These are phyloP conservation scores for Drosophila subsilvestris DNA, from an alignment of 2,888 invertebrate species.

Conservation along the genomic window DNA sequence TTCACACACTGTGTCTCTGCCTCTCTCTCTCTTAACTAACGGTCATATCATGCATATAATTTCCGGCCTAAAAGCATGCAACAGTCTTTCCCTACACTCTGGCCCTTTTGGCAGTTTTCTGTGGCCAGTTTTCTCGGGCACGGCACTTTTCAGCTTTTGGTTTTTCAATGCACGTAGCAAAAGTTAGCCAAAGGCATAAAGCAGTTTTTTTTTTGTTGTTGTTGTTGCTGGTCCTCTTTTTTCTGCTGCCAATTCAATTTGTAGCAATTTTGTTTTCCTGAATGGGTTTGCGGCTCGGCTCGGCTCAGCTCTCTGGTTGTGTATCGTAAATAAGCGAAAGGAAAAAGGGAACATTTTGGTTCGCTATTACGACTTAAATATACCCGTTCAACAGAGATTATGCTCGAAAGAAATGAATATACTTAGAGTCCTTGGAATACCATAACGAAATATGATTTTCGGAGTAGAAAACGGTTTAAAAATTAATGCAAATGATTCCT, in stretches of 20 bases:
- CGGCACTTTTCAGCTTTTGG: conserved; percentile 32
- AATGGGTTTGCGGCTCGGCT: conserved; percentile 11
- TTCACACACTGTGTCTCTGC: too few species aligned
- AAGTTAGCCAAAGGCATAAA: conserved; percentile 76
- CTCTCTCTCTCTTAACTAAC: conserved; percentile 14
- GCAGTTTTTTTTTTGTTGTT: conserved; percentile 64
- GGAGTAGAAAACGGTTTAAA: not conserved
- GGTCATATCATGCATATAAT: conserved; percentile 47
- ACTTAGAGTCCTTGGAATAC: not conserved
- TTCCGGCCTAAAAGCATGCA: conserved; percentile 72
- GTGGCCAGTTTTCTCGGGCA: not conserved
- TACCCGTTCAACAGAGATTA: not conserved
- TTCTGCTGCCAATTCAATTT: conserved; percentile 34
- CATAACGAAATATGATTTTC: not conserved
- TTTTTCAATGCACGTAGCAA: conserved; percentile 68
- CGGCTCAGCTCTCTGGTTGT: conserved; percentile 4
- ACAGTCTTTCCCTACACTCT: conserved; percentile 54
- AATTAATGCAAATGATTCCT: too few species aligned
- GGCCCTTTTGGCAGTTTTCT: not conserved
- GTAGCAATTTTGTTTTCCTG: conserved; percentile 21
- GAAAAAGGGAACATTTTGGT: conserved; percentile 13
- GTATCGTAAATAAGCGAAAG: conserved; percentile 67
- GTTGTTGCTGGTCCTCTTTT: conserved; percentile 1
- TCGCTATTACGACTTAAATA: conserved; percentile 17
- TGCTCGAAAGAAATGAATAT: not conserved